phyloP scores from a whole-genome alignment of 1,140 invertebrate species.

The Proctacanthus coquilletti region DNA sequence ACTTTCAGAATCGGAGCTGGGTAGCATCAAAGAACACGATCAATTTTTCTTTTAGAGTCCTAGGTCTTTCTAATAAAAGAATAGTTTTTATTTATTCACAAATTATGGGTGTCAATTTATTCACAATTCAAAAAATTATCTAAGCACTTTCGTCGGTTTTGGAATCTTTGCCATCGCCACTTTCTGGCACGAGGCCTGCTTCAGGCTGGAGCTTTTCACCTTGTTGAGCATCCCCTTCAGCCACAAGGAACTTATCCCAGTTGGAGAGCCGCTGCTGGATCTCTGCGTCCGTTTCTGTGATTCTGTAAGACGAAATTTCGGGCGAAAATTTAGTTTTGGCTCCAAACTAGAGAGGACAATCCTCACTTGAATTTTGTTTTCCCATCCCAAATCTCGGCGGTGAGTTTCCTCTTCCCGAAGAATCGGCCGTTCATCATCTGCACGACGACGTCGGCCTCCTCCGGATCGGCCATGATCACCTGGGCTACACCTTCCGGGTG shows the following conservation, averaged over 20 bases:
- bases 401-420: constrained; percentile 73
- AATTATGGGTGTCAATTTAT: no score
- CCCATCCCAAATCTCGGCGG: constrained; percentile 88
- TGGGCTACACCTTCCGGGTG: constrained; percentile 90
- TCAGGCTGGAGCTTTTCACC: no score
- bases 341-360: constrained; percentile 4
- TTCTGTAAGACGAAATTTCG: constrained; percentile 28
- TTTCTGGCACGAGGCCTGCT: no score
- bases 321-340: not conserved
- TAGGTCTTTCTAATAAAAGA: no score
- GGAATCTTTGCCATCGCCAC: no score
- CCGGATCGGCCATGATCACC: constrained; percentile 76
- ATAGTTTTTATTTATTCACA: no score
- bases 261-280: constrained; percentile 62
- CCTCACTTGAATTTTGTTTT: constrained; percentile 79
- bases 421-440: constrained; percentile 78
- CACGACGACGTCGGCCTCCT: constrained; percentile 83
- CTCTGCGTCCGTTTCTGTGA: constrained; percentile 82
- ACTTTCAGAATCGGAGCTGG: no score
- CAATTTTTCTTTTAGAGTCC: no score
- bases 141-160: no score
- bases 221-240: constrained; percentile 19
- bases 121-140: no score
- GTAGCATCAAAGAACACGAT: no score
- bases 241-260: constrained; percentile 76